Evolutionary conservation across 2,797 vertebrate genomes (phyloP), one percentile per base, ranked within the genome.

Genomic region (Gila robusta): DNA sequence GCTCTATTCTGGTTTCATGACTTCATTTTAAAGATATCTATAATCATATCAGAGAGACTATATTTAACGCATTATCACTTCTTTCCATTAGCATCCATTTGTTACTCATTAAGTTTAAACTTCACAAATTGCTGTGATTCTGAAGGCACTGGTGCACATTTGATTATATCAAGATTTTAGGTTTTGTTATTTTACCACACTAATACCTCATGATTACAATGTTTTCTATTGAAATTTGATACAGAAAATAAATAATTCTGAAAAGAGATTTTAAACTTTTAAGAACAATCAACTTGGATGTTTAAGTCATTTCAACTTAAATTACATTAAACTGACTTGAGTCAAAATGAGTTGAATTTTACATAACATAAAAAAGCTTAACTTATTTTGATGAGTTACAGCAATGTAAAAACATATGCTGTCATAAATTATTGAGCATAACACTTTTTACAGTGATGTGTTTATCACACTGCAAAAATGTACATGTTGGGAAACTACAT

Each of bases 51-150:
- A 73, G 71, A 74, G 2, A 59, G 5, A 72, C 62, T 80, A 80
- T 69, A 69, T 76, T 84, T 67, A 81, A 77, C 62, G 4, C 62
- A 77, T 77, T 84, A 77, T 47, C 62, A 69, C 72, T 12, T 84
- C 32, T 83, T 44, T 83, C 81, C 70, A 83, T 35, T 44, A 17
- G n/a, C 37, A 32, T 26, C 37, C 16, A 16, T 9, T 21, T 56
- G n/a, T n/a, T 80, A 26, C 3, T 2, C 44, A 12, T 76, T 35
- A 23, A 12, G 23, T 49, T 4, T 47, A 67, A 80, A 2, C 28
- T 32, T 76, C 49, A 32, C 10, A 21, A 32, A 32, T 26, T 35
- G 77, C n/a, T 9, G 14, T 44, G 67, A 16, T 39, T 37, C 37
- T 23, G 0, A 70, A 39, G 1, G 4, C 26, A 0, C 56, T 12